Conservation (phyloP, 2,888 invertebrate genomes). For the Polydrusus pterygomalis region DNA sequence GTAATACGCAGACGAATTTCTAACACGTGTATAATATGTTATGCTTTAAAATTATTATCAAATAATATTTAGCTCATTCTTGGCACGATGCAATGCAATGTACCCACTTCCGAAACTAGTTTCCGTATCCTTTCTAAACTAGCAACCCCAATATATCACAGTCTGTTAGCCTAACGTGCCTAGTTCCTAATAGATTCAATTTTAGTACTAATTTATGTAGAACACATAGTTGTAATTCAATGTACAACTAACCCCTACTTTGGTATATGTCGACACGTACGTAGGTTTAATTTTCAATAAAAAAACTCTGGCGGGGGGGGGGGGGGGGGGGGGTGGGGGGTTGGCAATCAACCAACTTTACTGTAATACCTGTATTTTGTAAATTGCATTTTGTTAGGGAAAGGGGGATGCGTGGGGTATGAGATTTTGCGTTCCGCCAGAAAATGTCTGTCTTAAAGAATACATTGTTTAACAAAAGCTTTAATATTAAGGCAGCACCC, state of each 20-base stretch:
- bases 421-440: too few relatives aligned
- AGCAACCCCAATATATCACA: conserved; percentile 12
- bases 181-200: not conserved
- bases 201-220: not conserved
- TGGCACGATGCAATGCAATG: not conserved
- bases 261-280: not conserved
- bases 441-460: too few relatives aligned
- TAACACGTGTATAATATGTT: not conserved
- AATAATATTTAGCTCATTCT: conserved; percentile 9
- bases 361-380: too few relatives aligned
- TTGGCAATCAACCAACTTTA: too few relatives aligned
- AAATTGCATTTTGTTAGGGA: too few relatives aligned
- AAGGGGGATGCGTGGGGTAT: too few relatives aligned
- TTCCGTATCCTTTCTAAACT: not conserved
- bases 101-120: conserved; percentile 14
- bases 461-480: too few relatives aligned
- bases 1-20: too few relatives aligned
- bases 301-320: too few relatives aligned
- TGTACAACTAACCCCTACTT: not conserved
- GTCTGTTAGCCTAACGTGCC: conserved; percentile 4
- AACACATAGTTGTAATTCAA: conserved; percentile 10
- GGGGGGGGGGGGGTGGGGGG: too few relatives aligned
- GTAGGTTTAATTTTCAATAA: too few relatives aligned
- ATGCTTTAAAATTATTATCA: conserved; percentile 6
- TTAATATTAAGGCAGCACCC: too few relatives aligned